Evolutionary conservation across 1,140 invertebrate genomes (phyloP).

Genomic region (Saccostrea glomerata): DNA sequence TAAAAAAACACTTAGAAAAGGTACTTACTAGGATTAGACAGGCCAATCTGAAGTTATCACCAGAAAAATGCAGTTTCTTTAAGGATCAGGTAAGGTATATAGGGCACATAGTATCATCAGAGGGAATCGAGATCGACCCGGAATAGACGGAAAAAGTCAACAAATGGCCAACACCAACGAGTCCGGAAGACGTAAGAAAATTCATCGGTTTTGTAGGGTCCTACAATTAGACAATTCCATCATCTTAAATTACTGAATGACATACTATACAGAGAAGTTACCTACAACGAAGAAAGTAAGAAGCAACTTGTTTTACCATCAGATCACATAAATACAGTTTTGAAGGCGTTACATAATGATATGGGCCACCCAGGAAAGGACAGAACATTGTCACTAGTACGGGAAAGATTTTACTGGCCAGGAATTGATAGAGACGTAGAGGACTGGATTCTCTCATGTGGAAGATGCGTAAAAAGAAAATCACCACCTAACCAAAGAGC

Average conservation of each 20-base stretch:
- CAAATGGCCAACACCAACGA: conserved; percentile 68
- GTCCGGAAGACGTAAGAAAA: conserved; percentile 62
- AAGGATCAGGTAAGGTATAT: conserved; percentile 63
- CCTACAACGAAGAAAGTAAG: neutral
- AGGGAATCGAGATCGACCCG: conserved; percentile 63
- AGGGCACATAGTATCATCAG: conserved; percentile 63
- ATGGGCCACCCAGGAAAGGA: conserved; percentile 45
- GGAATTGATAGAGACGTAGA: conserved; percentile 40
- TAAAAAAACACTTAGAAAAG: conserved; percentile 21
- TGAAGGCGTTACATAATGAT: neutral
- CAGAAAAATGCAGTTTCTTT: conserved; percentile 74
- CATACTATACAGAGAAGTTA: neutral
- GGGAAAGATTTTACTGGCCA: conserved; percentile 38
- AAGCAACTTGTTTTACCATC: neutral
- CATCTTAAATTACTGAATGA: neutral
- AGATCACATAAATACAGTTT: neutral
- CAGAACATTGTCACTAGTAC: neutral
- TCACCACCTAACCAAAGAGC: conserved; percentile 21
- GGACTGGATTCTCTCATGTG: conserved; percentile 26
- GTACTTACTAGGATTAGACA: conserved; percentile 51
- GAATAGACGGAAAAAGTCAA: conserved; percentile 68
- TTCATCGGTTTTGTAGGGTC: conserved; percentile 69
- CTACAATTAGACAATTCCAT: conserved; percentile 23
- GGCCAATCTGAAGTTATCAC: conserved; percentile 47
- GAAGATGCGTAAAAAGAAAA: conserved; percentile 44